phyloP scores from a whole-genome alignment of 2,888 invertebrate species.

The Ommatoiulus sabulosus region DNA sequence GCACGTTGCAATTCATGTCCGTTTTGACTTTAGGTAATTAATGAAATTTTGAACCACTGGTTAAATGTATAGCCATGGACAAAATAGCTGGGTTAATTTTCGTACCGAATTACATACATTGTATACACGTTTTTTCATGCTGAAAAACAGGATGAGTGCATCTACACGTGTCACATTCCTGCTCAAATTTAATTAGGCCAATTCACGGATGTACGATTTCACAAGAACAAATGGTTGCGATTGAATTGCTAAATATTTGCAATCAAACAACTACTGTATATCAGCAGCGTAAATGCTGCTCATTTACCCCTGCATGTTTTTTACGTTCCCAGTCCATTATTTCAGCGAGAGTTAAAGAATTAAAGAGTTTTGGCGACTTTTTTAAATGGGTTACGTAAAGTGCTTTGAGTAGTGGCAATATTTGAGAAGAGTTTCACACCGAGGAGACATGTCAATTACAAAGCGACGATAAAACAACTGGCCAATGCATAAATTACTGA shows the following conservation, averaged over 20 bases:
- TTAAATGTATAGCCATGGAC: no score
- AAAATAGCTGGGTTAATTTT: no score
- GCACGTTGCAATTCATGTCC: no score
- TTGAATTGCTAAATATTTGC: neutral
- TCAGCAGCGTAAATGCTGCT: neutral
- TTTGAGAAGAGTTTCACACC: slow-evolving; percentile 26
- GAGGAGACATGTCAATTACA: neutral
- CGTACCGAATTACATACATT: no score
- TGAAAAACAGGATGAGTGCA: neutral
- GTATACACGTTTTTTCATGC: no score
- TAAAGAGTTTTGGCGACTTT: neutral
- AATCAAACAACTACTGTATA: neutral
- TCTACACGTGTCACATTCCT: neutral
- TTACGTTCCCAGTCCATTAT: neutral
- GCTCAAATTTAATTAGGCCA: neutral
- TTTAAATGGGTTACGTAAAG: neutral
- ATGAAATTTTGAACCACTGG: no score
- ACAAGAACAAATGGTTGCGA: neutral
- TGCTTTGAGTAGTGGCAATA: neutral
- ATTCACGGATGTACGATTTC: neutral
- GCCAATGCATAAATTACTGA: slow-evolving; percentile 29
- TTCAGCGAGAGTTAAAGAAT: neutral
- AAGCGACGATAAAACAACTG: neutral
- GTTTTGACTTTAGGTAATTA: no score
- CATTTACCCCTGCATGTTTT: neutral